Percentiles rank a stretch among this genome's conserved stretches.
These are phyloP conservation scores for Aphelenchoides fujianensis DNA, from an alignment of 1,140 invertebrate species.

Conservation along the genomic window DNA sequence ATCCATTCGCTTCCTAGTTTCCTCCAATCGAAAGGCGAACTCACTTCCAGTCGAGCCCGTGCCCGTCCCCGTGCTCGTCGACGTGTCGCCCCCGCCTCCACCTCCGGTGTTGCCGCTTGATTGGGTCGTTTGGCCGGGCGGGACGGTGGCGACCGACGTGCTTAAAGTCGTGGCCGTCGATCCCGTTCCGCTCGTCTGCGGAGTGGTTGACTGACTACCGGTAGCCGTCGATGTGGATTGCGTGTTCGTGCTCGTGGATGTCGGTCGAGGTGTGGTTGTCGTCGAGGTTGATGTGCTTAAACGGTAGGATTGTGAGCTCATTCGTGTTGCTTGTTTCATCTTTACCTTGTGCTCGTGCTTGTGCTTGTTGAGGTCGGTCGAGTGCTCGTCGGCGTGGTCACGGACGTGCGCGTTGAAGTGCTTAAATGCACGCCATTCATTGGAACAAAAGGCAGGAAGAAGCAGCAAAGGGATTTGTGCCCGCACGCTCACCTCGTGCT, in stretches of 20 bases:
- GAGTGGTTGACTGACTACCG: no score
- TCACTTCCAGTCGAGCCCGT: slow-evolving; percentile 1
- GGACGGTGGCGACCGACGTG: neutral
- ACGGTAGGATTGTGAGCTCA: no score
- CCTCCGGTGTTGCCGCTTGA: neutral
- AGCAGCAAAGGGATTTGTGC: no score
- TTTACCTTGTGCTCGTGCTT: no score
- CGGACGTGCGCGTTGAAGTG: no score
- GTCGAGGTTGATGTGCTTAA: no score
- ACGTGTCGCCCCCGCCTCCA: neutral
- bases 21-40: neutral
- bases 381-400: neutral
- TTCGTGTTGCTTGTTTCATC: no score
- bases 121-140: neutral
- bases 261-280: no score
- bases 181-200: slow-evolving; percentile 3
- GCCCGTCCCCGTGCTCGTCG: neutral
- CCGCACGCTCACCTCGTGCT: no score
- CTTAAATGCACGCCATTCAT: no score
- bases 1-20: neutral
- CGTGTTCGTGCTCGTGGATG: neutral
- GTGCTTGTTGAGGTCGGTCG: neutral
- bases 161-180: neutral
- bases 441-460: no score
- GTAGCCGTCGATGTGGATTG: neutral